A percentile compares a stretch with the other conserved stretches of the same genome.
Conservation (phyloP, 1,140 invertebrate species). For the Planococcus citri region DNA sequence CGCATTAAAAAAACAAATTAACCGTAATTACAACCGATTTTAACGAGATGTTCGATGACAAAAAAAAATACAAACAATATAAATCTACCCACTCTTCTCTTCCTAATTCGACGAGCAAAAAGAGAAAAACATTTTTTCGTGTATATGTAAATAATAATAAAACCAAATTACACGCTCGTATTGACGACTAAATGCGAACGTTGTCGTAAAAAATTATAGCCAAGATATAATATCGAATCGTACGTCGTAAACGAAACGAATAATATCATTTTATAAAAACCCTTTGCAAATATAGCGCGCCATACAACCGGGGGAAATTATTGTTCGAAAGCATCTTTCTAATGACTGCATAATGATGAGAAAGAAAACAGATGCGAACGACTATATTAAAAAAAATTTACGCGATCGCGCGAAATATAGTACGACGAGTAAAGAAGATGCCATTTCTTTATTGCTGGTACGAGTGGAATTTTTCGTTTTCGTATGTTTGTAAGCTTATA, state of each 20-base stretch:
- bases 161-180: not conserved
- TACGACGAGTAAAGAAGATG: not conserved
- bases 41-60: no score
- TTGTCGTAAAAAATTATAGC: constrained; percentile 4
- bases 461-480: no score
- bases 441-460: no score
- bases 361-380: not conserved
- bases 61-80: no score
- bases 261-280: not conserved
- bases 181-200: constrained; percentile 1
- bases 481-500: no score
- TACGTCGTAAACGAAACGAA: constrained; percentile 2
- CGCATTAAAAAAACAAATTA: no score
- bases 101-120: not conserved
- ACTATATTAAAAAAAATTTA: not conserved
- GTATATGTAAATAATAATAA: not conserved
- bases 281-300: not conserved
- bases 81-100: no score
- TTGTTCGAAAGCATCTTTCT: not conserved
- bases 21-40: no score
- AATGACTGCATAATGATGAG: constrained; percentile 6
- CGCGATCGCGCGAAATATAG: not conserved
- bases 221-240: not conserved
- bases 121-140: not conserved
- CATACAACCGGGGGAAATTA: not conserved